Evolutionary conservation across 1,140 invertebrate genomes (phyloP).

Genomic region (Thaumatotibia leucotreta): DNA sequence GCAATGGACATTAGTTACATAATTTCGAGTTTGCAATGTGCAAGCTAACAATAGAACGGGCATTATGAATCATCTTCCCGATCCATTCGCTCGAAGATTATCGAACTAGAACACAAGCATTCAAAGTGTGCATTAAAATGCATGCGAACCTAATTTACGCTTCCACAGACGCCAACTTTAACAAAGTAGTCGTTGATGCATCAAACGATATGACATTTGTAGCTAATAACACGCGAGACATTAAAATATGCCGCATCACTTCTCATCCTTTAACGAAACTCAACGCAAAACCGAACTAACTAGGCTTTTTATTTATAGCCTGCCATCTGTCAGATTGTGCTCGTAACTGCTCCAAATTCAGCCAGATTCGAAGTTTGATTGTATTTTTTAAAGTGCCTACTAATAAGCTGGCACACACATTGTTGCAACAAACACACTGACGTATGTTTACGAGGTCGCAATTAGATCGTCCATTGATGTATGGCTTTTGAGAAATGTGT

Average conservation of each 20-base stretch:
- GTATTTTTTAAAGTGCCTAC: slow-evolving; percentile 69
- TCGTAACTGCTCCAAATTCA: slow-evolving; percentile 67
- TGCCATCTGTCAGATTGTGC: slow-evolving; percentile 73
- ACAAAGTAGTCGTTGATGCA: slow-evolving; percentile 66
- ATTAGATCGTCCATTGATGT: slow-evolving; percentile 72
- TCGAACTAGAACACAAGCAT: slow-evolving; percentile 71
- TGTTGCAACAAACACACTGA: slow-evolving; percentile 64
- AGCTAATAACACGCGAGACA: slow-evolving; percentile 55
- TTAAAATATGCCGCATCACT: slow-evolving; percentile 48
- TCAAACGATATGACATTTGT: slow-evolving; percentile 64
- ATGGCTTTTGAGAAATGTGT: slow-evolving; percentile 43
- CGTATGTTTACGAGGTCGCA: slow-evolving; percentile 66
- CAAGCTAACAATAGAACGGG: slow-evolving; percentile 69
- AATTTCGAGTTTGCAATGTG: slow-evolving; percentile 56
- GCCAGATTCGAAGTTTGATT: slow-evolving; percentile 71
- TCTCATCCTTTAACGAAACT: slow-evolving; percentile 40
- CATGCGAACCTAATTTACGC: slow-evolving; percentile 73
- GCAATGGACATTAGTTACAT: slow-evolving; percentile 51
- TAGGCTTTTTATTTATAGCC: slow-evolving; percentile 64
- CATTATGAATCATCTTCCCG: slow-evolving; percentile 70
- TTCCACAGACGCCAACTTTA: slow-evolving; percentile 54
- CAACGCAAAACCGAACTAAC: slow-evolving; percentile 43
- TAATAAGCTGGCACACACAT: slow-evolving; percentile 66
- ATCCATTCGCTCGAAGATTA: slow-evolving; percentile 70
- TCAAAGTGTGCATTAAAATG: slow-evolving; percentile 70